These are phyloP conservation scores for Cyclophora albipunctata DNA, from an alignment of 2,888 invertebrate genomes.

Conservation along the genomic window DNA sequence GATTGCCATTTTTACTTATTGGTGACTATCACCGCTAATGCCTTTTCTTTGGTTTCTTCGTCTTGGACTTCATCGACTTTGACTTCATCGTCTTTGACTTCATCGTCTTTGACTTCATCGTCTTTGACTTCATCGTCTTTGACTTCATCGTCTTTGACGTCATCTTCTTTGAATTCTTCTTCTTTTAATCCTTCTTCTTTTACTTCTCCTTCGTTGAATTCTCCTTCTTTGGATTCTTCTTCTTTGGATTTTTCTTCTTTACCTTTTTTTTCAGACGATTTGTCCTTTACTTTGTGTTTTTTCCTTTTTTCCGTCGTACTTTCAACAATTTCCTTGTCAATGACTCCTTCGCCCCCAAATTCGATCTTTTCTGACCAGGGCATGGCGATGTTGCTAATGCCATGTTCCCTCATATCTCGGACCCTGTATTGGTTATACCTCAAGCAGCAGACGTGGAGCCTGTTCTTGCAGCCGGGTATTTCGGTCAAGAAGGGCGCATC, in stretches of 20 bases:
- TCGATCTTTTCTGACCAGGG: slow-evolving; percentile 39
- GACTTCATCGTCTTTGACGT: no score
- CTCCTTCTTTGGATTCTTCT: no score
- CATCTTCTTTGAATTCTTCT: no score
- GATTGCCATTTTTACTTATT: background rate
- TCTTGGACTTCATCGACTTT: no score
- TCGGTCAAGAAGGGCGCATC: slow-evolving; percentile 39
- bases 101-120: no score
- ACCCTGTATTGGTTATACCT: slow-evolving; percentile 47
- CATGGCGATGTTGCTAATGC: slow-evolving; percentile 30
- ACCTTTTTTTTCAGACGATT: background rate
- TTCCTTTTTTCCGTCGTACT: slow-evolving; percentile 2
- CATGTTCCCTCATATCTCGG: slow-evolving; percentile 38
- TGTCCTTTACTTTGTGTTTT: background rate
- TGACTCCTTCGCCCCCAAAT: slow-evolving; percentile 47
- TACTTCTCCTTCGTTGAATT: no score
- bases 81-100: no score
- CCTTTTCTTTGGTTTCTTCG: no score
- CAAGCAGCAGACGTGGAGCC: slow-evolving; percentile 56
- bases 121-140: no score
- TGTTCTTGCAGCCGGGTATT: slow-evolving; percentile 51
- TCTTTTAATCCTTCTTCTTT: no score
- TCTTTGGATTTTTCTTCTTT: no score
- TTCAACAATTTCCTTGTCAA: slow-evolving; percentile 10
- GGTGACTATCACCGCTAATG: background rate